Base-by-base conservation (phyloP, 2,113 vertebrate species). In the Paradisaea rubra region DNA sequence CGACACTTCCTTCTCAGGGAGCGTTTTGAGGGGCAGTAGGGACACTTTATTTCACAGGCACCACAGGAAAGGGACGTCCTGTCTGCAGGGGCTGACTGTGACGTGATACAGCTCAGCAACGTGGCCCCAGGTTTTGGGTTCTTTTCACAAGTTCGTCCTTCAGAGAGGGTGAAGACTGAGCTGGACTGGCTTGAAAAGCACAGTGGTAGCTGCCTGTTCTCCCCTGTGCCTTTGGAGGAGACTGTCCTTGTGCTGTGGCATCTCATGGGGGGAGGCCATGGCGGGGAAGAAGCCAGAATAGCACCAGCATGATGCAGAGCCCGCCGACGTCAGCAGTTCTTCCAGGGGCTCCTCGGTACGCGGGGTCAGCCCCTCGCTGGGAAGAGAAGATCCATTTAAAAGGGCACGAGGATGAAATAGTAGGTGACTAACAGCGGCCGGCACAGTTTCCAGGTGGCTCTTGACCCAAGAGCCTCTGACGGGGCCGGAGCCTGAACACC, bases 361-460 rank as follows among this genome's bases (percentile, higher is more conserved):
- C 49, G 14, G 84, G 95, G 94, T 95, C 95, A 95, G 47, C 82
- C 84, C 71, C 88, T 91, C 23, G 3, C 94, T 66, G 93, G 35
- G 85, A 72, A 35, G 52, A 91, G 71, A 57, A 69, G 79, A 89
- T 86, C 87, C 35, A 0, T 28, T 45, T 83, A 12, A 91, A 95
- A 95, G 93, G 92, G 88, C 93, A 81, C 3, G 2, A 83, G 89
- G 81, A 89, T 89, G 94, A 89, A 94, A 88, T 82, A 87, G 93
- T 4, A 56, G 80, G 91, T 88, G 86, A 77, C 90, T 50, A 35
- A 81, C 80, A 86, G 15, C 18, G 16, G 2, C 71, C 7, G 0
- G 84, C 91, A 35, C 42, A 47, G 59, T 54, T 80, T 74, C 71
- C 71, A 86, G 56, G 64, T 50, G 61, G 68, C 86, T 88, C 82